Evolutionary conservation across 2,113 vertebrate genomes (phyloP).

Genomic region (Dromiciops gliroides): DNA sequence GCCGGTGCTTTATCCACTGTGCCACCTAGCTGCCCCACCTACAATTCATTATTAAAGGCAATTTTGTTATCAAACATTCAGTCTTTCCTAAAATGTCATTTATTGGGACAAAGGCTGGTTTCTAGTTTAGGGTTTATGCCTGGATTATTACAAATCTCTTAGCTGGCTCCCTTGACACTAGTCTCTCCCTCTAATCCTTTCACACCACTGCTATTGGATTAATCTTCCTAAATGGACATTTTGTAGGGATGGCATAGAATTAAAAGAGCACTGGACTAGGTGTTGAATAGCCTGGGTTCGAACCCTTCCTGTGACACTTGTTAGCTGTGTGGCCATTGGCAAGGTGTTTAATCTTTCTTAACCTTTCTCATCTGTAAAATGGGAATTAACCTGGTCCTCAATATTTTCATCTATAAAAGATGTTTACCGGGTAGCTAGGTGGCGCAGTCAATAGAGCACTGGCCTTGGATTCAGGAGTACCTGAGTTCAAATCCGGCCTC

Average conservation of each 20-base stretch:
- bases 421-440: no score
- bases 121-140: background rate
- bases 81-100: background rate
- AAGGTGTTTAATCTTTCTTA: background rate
- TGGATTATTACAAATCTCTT: background rate
- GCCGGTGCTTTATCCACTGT: no score
- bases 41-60: background rate
- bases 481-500: no score
- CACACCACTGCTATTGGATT: background rate
- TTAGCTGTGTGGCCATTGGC: background rate
- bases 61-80: background rate
- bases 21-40: no score
- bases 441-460: no score
- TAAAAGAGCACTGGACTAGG: background rate
- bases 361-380: background rate
- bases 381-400: background rate
- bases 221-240: background rate
- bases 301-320: background rate
- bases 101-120: background rate
- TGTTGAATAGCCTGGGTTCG: background rate
- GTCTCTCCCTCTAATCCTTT: background rate
- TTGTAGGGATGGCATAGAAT: background rate
- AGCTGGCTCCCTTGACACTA: background rate
- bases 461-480: no score
- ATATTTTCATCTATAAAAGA: background rate